Evolutionary conservation across 53 echinoderm and acorn worm genomes (phyloP).

Genomic region (Temnopleurus reevesii): DNA sequence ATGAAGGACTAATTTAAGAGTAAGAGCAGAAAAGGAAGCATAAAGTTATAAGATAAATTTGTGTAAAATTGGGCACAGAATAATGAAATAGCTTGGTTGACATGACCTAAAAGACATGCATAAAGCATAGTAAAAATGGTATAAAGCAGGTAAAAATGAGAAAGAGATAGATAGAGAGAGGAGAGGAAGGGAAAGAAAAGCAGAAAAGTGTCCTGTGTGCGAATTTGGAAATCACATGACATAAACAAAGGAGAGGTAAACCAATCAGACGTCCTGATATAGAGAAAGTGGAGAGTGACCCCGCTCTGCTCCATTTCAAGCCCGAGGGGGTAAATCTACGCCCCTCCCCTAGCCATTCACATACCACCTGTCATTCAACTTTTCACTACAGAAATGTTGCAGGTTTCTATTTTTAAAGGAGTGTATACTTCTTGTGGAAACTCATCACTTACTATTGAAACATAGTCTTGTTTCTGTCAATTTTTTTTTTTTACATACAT

Average conservation of each 20-base stretch:
- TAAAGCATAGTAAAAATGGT: no score
- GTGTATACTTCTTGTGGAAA: background rate
- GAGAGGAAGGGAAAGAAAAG: background rate
- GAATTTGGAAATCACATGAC: background rate
- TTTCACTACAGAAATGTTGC: background rate
- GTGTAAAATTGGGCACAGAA: no score
- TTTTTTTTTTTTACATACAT: no score
- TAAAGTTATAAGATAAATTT: no score
- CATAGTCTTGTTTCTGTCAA: no score
- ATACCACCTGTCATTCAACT: slow-evolving; percentile 31
- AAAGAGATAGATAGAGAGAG: background rate
- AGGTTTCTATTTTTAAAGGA: background rate
- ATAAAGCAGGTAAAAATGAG: no score
- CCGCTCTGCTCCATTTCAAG: background rate
- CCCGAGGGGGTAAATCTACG: background rate
- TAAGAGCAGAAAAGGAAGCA: no score
- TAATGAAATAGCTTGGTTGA: no score
- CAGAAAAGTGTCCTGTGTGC: background rate
- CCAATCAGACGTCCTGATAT: background rate
- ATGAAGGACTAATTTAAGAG: background rate
- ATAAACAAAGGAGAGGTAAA: background rate
- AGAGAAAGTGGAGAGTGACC: background rate
- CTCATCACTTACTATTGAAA: no score
- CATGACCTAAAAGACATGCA: no score
- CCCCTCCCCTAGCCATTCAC: slow-evolving; percentile 44